These are phyloP conservation scores for Trissonchulus latispiculum DNA, from an alignment of 2,888 invertebrate species.

Conservation along the genomic window DNA sequence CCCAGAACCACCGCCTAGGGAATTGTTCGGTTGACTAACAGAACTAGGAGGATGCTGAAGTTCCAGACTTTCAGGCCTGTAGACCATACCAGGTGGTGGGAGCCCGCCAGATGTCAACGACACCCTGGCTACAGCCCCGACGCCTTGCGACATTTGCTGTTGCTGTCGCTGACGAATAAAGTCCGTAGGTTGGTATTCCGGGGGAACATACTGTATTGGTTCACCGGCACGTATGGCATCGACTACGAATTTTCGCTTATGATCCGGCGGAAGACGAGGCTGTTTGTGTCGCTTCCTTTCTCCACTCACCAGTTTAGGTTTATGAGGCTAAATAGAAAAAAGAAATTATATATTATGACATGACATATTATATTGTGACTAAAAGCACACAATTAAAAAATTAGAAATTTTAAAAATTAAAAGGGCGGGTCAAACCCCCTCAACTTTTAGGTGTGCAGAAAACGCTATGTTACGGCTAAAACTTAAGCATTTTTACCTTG, in stretches of 20 bases:
- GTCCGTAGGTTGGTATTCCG: slow-evolving; percentile 23
- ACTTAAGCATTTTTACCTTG: no score
- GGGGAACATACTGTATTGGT: slow-evolving; percentile 14
- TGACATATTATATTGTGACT: no score
- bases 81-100: slow-evolving; percentile 9
- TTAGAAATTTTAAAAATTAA: no score
- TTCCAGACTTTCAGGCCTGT: slow-evolving; percentile 17
- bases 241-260: slow-evolving; percentile 15
- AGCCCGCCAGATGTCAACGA: background rate
- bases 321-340: slow-evolving; percentile 6
- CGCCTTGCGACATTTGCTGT: slow-evolving; percentile 9
- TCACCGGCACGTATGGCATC: slow-evolving; percentile 5
- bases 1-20: slow-evolving; percentile 2
- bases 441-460: no score
- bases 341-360: no score
- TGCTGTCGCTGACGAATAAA: background rate
- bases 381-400: no score
- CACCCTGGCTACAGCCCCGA: background rate
- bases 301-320: slow-evolving; percentile 1
- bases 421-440: no score
- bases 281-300: slow-evolving; percentile 11
- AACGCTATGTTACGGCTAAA: no score
- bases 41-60: background rate
- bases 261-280: slow-evolving; percentile 18
- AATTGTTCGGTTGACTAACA: no score